phyloP scores from a whole-genome alignment of 2,888 invertebrate genomes.

The Antheraea yamamai region DNA sequence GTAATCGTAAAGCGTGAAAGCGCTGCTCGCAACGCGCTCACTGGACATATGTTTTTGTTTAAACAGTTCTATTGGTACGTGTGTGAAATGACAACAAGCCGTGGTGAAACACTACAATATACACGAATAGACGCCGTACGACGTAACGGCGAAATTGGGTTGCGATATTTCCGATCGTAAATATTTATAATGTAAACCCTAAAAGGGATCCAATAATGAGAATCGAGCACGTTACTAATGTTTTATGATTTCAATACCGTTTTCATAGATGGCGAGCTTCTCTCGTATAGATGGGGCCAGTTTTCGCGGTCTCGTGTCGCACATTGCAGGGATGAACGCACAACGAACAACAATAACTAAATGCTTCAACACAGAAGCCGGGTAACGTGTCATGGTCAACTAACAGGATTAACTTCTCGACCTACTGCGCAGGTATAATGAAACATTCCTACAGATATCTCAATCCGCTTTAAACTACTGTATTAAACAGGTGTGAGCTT shows the following conservation, averaged over 20 bases:
- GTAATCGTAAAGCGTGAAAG: slow-evolving; percentile 71
- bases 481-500: slow-evolving; percentile 51
- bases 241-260: slow-evolving; percentile 67
- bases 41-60: slow-evolving; percentile 69
- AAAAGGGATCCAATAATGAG: slow-evolving; percentile 45
- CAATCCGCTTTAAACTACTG: slow-evolving; percentile 62
- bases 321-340: slow-evolving; percentile 71
- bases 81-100: slow-evolving; percentile 74
- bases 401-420: slow-evolving; percentile 79
- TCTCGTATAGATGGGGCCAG: slow-evolving; percentile 75
- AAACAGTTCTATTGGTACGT: slow-evolving; percentile 60
- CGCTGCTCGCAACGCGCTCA: slow-evolving; percentile 36
- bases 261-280: slow-evolving; percentile 79
- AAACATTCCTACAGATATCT: slow-evolving; percentile 61
- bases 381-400: slow-evolving; percentile 79
- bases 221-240: slow-evolving; percentile 37
- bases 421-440: slow-evolving; percentile 74
- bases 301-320: slow-evolving; percentile 70
- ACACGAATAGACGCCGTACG: slow-evolving; percentile 42
- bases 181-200: slow-evolving; percentile 40
- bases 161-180: slow-evolving; percentile 67
- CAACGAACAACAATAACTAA: slow-evolving; percentile 56
- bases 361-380: slow-evolving; percentile 72
- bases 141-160: slow-evolving; percentile 45
- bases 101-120: slow-evolving; percentile 60